phyloP scores from a whole-genome alignment of 2,113 vertebrate genomes.

The Isichthys henryi region DNA sequence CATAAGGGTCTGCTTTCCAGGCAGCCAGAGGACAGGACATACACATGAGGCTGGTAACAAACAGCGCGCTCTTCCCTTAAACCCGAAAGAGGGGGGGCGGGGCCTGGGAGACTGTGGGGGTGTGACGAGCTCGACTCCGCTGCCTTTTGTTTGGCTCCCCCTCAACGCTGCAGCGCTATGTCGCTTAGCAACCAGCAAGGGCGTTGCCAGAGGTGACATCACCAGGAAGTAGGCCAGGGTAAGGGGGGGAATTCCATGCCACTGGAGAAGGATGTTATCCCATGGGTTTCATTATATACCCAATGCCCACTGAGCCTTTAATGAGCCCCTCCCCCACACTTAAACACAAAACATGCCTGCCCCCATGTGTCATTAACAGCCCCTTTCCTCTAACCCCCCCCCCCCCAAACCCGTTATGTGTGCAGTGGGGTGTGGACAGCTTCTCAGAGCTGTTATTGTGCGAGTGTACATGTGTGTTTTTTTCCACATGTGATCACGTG shows the following conservation, averaged over 20 bases:
- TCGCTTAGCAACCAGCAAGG: constrained; percentile 3
- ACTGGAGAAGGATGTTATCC: not conserved
- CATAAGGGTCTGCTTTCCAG: not conserved
- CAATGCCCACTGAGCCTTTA: not conserved
- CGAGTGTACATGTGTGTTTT: not conserved
- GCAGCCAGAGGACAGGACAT: not conserved
- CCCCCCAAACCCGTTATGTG: not conserved
- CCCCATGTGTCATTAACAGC: not conserved
- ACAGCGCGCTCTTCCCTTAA: not conserved
- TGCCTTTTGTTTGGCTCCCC: not conserved
- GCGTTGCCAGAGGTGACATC: not conserved
- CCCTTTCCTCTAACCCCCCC: not conserved
- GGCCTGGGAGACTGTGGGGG: not conserved
- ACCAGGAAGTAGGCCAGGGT: not conserved
- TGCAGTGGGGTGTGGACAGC: not conserved
- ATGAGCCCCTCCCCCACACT: not conserved
- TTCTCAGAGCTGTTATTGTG: not conserved
- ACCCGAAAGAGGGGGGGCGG: not conserved
- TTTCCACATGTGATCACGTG: not conserved
- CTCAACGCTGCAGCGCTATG: not conserved
- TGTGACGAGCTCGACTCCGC: not conserved
- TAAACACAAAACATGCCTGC: not conserved
- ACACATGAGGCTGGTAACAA: not conserved
- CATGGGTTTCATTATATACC: not conserved
- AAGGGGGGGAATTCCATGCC: not conserved